Conservation (phyloP, 2,797 vertebrate species). For the Holocentrus rufus region DNA sequence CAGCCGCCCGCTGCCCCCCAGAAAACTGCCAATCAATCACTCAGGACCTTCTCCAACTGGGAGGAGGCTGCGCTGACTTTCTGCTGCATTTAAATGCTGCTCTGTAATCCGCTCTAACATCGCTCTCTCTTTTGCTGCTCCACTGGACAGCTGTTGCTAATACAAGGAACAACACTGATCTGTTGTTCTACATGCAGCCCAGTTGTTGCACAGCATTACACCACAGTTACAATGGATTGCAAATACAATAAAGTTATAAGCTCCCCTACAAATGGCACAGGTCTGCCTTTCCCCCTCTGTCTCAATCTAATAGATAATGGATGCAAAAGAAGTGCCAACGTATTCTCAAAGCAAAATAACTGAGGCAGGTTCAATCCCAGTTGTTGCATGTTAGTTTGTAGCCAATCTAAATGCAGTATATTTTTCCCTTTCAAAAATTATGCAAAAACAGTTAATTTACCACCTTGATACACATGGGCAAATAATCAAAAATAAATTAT, state of each 20-base stretch:
- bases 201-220: conserved; percentile 2
- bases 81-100: conserved; percentile 28
- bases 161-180: conserved; percentile 19
- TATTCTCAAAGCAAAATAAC: too few species aligned
- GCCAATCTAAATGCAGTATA: too few species aligned
- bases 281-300: background rate
- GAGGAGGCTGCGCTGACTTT: background rate
- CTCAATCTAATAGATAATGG: too few species aligned
- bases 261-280: background rate
- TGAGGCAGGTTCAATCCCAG: too few species aligned
- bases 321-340: too few species aligned
- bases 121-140: background rate
- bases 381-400: too few species aligned
- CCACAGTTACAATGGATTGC: background rate
- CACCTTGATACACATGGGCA: too few species aligned
- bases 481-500: too few species aligned
- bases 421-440: too few species aligned
- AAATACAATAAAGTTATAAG: background rate
- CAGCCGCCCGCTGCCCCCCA: conserved; percentile 37
- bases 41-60: conserved; percentile 10
- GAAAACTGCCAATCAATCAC: conserved; percentile 43
- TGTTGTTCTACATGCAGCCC: background rate
- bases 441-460: too few species aligned
- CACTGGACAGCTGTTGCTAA: conserved; percentile 20
- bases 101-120: conserved; percentile 1